phyloP scores from a whole-genome alignment of 2,888 invertebrate genomes.

The Drosophila formosana region DNA sequence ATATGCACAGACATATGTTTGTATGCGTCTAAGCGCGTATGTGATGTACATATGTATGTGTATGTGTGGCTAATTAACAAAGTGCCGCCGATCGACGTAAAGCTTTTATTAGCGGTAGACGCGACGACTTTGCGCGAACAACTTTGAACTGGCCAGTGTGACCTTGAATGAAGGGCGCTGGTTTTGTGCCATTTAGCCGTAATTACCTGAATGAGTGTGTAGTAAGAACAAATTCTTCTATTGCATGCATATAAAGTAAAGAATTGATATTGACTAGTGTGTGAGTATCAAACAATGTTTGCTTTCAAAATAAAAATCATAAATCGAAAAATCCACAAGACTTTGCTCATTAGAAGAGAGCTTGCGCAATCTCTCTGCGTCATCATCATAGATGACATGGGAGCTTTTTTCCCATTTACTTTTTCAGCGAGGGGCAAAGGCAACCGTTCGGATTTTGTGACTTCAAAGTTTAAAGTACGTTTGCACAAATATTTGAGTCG shows the following conservation, averaged over 20 bases:
- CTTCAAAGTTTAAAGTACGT: constrained; percentile 53
- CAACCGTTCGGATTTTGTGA: constrained; percentile 4
- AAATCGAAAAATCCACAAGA: constrained; percentile 9
- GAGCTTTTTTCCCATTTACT: constrained; percentile 10
- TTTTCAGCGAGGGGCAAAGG: neutral
- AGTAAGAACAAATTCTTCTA: constrained; percentile 52
- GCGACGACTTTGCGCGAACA: constrained; percentile 39
- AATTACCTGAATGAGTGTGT: constrained; percentile 59
- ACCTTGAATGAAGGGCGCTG: constrained; percentile 74
- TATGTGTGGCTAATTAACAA: constrained; percentile 46
- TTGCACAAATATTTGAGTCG: neutral
- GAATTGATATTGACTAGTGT: neutral
- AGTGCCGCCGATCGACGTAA: constrained; percentile 36
- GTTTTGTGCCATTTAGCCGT: constrained; percentile 70
- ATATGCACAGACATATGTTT: constrained; percentile 32
- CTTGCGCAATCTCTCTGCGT: constrained; percentile 11
- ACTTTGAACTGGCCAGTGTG: constrained; percentile 66
- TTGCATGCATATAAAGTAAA: constrained; percentile 7
- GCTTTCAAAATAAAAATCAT: constrained; percentile 18
- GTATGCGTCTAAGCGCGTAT: constrained; percentile 22
- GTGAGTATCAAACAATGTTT: constrained; percentile 17
- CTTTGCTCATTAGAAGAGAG: constrained; percentile 19
- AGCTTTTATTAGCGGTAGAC: constrained; percentile 55
- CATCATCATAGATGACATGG: neutral
- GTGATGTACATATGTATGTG: constrained; percentile 1